These are phyloP conservation scores for Lepidochrysops patricia DNA, from an alignment of 2,888 invertebrate genomes.

Conservation along the genomic window DNA sequence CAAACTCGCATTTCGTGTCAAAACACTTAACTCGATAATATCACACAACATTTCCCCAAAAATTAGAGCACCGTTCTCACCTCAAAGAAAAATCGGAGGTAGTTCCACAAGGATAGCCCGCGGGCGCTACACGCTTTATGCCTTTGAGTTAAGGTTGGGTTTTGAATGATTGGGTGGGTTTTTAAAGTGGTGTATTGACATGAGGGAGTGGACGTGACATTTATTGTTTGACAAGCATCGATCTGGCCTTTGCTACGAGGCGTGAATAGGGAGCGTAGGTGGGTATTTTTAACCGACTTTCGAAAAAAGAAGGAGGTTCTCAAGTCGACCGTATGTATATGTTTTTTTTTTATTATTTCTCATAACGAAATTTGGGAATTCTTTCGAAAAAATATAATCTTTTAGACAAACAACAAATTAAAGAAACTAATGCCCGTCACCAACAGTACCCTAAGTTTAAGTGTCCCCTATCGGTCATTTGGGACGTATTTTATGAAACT, in stretches of 20 bases:
- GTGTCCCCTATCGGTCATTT: too few species aligned
- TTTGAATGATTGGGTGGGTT: constrained; percentile 21
- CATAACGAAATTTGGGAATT: neutral
- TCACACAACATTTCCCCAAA: constrained; percentile 49
- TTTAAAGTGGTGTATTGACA: constrained; percentile 41
- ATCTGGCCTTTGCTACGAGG: constrained; percentile 71
- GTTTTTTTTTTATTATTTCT: neutral
- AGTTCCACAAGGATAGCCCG: constrained; percentile 27
- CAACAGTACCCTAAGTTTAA: too few species aligned
- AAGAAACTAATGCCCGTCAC: too few species aligned
- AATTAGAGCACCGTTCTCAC: constrained; percentile 67
- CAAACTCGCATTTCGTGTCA: constrained; percentile 20
- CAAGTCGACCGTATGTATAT: too few species aligned
- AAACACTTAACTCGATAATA: constrained; percentile 43
- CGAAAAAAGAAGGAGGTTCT: too few species aligned
- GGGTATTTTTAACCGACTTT: too few species aligned
- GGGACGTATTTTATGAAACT: too few species aligned
- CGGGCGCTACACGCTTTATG: constrained; percentile 28
- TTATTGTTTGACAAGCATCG: constrained; percentile 74
- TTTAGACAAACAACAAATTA: too few species aligned
- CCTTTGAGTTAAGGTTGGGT: constrained; percentile 23
- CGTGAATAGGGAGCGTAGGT: constrained; percentile 41
- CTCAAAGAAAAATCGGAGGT: constrained; percentile 62
- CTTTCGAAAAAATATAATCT: neutral
- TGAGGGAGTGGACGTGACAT: constrained; percentile 74